These are phyloP conservation scores for Nothobranchius furzeri DNA, from an alignment of 2,113 vertebrate genomes.

Conservation along the genomic window DNA sequence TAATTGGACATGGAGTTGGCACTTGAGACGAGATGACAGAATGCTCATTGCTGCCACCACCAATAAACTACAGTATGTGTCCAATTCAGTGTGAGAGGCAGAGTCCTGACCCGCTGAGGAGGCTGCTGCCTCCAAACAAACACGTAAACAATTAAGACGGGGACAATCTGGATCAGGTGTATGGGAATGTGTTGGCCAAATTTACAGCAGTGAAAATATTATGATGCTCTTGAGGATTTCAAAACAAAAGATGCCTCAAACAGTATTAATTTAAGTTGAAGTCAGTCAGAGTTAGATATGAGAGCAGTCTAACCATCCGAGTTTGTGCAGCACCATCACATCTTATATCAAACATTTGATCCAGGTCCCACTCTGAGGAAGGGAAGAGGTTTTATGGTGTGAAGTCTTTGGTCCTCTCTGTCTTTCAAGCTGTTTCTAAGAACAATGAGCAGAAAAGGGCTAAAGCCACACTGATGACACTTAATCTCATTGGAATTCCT, in stretches of 20 bases:
- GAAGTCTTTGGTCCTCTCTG: slow-evolving; percentile 52
- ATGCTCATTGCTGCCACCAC: slow-evolving; percentile 65
- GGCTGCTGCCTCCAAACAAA: slow-evolving; percentile 39
- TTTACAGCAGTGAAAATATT: too few relatives aligned
- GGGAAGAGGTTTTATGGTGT: slow-evolving; percentile 39
- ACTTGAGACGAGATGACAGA: slow-evolving; percentile 68
- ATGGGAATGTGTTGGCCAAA: neutral
- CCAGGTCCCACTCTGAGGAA: slow-evolving; percentile 14
- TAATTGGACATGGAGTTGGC: slow-evolving; percentile 72
- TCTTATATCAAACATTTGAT: slow-evolving; percentile 31
- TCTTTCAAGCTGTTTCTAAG: slow-evolving; percentile 70
- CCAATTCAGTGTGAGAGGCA: slow-evolving; percentile 61
- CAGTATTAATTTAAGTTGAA: too few relatives aligned
- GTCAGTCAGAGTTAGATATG: too few relatives aligned
- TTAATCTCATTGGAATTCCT: slow-evolving; percentile 84
- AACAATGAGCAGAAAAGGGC: slow-evolving; percentile 78
- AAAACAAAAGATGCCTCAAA: neutral
- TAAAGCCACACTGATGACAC: slow-evolving; percentile 75
- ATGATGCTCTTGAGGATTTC: neutral
- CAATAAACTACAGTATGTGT: slow-evolving; percentile 51
- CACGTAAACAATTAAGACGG: slow-evolving; percentile 19
- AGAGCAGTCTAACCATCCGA: too few relatives aligned
- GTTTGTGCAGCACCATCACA: neutral
- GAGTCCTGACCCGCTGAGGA: slow-evolving; percentile 42
- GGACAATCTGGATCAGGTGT: neutral